Evolutionary conservation across 2,113 vertebrate genomes (phyloP).

Genomic region (Anhinga rufa): DNA sequence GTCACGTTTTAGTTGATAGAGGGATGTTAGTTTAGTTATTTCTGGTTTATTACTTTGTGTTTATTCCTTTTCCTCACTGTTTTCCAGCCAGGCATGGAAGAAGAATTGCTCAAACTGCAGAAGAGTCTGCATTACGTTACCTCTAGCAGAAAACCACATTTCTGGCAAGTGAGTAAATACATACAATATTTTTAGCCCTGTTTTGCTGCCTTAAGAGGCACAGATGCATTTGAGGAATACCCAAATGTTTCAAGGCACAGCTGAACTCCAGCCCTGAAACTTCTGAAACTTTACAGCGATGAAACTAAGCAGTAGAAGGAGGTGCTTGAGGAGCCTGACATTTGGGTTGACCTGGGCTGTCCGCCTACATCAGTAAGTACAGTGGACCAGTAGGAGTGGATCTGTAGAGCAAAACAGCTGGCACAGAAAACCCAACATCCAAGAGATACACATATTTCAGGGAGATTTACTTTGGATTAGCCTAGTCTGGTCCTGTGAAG

Average conservation of each 20-base stretch:
- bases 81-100: neutral
- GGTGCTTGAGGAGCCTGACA: neutral
- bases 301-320: neutral
- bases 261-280: neutral
- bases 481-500: neutral
- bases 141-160: neutral
- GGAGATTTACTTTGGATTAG: neutral
- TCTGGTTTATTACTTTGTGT: neutral
- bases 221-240: neutral
- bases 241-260: neutral
- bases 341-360: neutral
- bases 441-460: neutral
- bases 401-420: neutral
- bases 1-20: neutral
- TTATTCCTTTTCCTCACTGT: neutral
- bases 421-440: neutral
- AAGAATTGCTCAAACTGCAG: neutral
- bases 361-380: neutral
- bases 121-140: neutral
- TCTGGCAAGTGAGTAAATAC: neutral
- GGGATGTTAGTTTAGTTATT: neutral
- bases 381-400: neutral
- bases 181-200: neutral
- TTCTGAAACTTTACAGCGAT: neutral
- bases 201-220: neutral